These are phyloP conservation scores for Bettongia penicillata DNA, from an alignment of 2,113 vertebrate genomes.

Conservation along the genomic window DNA sequence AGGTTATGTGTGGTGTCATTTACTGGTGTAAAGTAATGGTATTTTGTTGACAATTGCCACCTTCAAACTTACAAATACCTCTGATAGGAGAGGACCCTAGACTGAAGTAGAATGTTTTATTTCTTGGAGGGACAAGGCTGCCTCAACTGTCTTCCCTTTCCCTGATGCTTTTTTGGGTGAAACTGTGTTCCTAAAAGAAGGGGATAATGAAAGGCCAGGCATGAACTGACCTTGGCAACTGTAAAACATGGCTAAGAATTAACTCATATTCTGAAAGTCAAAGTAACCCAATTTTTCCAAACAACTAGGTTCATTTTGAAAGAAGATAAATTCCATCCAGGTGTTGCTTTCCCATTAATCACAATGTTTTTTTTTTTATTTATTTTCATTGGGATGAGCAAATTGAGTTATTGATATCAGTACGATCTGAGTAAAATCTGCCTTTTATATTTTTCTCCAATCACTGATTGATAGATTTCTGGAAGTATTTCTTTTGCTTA, in stretches of 20 bases:
- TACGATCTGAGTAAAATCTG: rapidly evolving
- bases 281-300: background rate
- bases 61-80: rapidly evolving
- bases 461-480: background rate
- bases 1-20: background rate
- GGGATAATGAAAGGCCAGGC: background rate
- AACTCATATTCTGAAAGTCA: slow-evolving; percentile 25
- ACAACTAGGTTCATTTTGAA: background rate
- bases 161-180: background rate
- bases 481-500: background rate
- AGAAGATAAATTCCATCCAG: background rate
- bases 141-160: background rate
- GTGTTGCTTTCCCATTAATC: too few species aligned
- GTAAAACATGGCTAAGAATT: slow-evolving; percentile 41
- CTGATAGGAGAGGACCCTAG: rapidly evolving
- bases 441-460: background rate
- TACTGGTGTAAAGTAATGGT: too few species aligned
- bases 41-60: background rate
- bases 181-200: background rate
- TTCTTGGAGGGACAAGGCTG: background rate
- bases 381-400: background rate
- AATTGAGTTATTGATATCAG: background rate
- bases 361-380: too few species aligned
- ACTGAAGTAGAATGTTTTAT: background rate
- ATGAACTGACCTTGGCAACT: background rate